A percentile compares a stretch with the other conserved stretches of the same genome.
phyloP scores from a whole-genome alignment of 2,888 invertebrate species.

The Crepidodera aurea region DNA sequence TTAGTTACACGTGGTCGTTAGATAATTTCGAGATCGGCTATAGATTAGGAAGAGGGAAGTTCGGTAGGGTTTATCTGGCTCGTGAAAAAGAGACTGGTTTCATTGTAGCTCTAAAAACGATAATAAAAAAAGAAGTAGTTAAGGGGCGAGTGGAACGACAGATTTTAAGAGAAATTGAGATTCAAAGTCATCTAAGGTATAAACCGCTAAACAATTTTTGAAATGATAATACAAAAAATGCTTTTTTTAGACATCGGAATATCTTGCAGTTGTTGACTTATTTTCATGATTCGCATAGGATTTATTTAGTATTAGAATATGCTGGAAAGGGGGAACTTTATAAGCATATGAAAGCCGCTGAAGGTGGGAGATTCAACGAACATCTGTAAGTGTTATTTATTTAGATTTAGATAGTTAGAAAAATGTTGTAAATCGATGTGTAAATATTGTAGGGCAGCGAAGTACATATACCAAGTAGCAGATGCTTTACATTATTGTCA shows the following conservation, averaged over 20 bases:
- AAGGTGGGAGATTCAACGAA: slow-evolving; percentile 72
- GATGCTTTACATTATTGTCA: slow-evolving; percentile 91
- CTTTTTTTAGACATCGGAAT: slow-evolving; percentile 77
- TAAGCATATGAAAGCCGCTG: slow-evolving; percentile 74
- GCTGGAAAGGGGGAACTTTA: slow-evolving; percentile 88
- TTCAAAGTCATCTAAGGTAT: slow-evolving; percentile 80
- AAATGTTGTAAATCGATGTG: too few species aligned
- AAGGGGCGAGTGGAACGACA: slow-evolving; percentile 82
- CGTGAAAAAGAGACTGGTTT: slow-evolving; percentile 82
- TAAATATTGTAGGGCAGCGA: slow-evolving; percentile 69
- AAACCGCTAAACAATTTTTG: slow-evolving; percentile 22
- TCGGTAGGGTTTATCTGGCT: slow-evolving; percentile 90
- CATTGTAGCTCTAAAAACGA: slow-evolving; percentile 79
- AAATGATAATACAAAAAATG: background rate
- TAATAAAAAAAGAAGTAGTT: slow-evolving; percentile 83
- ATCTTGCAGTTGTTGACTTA: slow-evolving; percentile 85
- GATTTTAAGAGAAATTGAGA: slow-evolving; percentile 90
- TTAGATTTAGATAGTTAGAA: too few species aligned
- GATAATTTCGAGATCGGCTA: slow-evolving; percentile 93
- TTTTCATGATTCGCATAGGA: slow-evolving; percentile 86
- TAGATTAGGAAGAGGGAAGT: slow-evolving; percentile 91
- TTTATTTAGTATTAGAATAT: slow-evolving; percentile 89
- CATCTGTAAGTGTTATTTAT: slow-evolving; percentile 53
- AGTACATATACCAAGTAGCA: slow-evolving; percentile 87
- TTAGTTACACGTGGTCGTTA: slow-evolving; percentile 74